Evolutionary conservation across 2,797 vertebrate species (phyloP).

Genomic region (Brachyalestes nurse): DNA sequence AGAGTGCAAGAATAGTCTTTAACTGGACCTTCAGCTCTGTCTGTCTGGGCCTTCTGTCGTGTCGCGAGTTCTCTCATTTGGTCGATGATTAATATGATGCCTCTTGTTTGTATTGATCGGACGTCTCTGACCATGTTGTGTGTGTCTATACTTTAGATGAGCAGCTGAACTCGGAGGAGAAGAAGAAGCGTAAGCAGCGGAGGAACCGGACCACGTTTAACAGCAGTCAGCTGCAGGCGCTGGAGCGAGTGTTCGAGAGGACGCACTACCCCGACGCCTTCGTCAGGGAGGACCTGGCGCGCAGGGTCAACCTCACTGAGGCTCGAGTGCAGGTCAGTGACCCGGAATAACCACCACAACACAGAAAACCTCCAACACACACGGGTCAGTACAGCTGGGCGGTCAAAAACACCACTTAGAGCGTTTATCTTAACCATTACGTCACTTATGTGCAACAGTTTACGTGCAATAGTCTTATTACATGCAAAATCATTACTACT

Average conservation of each 20-base stretch:
- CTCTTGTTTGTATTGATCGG: neutral
- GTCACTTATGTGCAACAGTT: too few species aligned
- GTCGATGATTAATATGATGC: neutral
- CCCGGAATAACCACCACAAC: neutral
- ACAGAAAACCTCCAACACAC: too few species aligned
- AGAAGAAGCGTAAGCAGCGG: conserved; percentile 97
- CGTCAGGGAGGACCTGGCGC: conserved; percentile 96
- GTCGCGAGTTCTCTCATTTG: neutral
- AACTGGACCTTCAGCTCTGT: too few species aligned
- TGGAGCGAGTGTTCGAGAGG: conserved; percentile 96
- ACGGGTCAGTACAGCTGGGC: neutral
- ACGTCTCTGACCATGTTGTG: neutral
- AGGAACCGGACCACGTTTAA: conserved; percentile 98
- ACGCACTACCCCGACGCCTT: conserved; percentile 98
- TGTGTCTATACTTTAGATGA: conserved; percentile 79
- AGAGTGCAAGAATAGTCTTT: too few species aligned
- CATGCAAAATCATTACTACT: too few species aligned
- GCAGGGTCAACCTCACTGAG: conserved; percentile 96
- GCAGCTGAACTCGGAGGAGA: conserved; percentile 95
- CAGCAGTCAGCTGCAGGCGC: conserved; percentile 97
- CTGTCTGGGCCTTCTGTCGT: neutral
- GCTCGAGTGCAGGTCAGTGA: conserved; percentile 92
- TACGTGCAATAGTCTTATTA: too few species aligned
- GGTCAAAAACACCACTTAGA: too few species aligned
- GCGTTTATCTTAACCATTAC: too few species aligned